Evolutionary conservation across 2,113 vertebrate genomes (phyloP).

Genomic region (Podiceps cristatus): DNA sequence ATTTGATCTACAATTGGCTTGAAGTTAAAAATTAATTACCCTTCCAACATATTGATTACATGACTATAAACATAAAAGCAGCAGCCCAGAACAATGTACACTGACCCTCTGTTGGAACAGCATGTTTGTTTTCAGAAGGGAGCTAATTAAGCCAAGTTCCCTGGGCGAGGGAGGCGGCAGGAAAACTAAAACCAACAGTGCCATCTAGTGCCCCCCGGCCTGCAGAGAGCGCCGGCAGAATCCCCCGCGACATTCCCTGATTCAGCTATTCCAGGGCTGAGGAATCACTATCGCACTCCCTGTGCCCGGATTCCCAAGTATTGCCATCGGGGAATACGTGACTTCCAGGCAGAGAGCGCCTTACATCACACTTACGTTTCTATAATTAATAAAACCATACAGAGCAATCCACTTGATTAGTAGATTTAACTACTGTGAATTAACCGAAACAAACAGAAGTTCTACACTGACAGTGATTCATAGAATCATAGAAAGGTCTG

Average conservation of each 20-base stretch:
- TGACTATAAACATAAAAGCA: slow-evolving; percentile 83
- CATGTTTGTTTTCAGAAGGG: slow-evolving; percentile 78
- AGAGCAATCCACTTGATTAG: not conserved
- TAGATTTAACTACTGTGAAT: not conserved
- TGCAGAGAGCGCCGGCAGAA: not conserved
- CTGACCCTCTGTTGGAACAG: slow-evolving; percentile 79
- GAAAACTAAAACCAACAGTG: slow-evolving; percentile 70
- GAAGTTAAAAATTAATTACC: slow-evolving; percentile 87
- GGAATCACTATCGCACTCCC: not conserved
- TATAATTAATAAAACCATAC: not conserved
- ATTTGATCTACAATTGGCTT: slow-evolving; percentile 79
- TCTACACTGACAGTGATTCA: not conserved
- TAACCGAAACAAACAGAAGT: not conserved
- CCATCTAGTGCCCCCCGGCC: slow-evolving; percentile 67
- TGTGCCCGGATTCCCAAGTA: not conserved
- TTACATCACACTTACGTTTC: not conserved
- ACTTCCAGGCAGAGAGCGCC: not conserved
- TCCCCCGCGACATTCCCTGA: accelerated
- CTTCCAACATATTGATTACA: slow-evolving; percentile 84
- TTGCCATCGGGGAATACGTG: not conserved
- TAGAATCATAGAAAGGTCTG: too few species aligned
- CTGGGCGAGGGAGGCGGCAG: not conserved
- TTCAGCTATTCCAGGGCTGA: not conserved
- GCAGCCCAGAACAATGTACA: slow-evolving; percentile 72
- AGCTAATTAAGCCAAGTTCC: slow-evolving; percentile 65